These are phyloP conservation scores for Drosophila infuscata DNA, from an alignment of 2,888 invertebrate species.

Conservation along the genomic window DNA sequence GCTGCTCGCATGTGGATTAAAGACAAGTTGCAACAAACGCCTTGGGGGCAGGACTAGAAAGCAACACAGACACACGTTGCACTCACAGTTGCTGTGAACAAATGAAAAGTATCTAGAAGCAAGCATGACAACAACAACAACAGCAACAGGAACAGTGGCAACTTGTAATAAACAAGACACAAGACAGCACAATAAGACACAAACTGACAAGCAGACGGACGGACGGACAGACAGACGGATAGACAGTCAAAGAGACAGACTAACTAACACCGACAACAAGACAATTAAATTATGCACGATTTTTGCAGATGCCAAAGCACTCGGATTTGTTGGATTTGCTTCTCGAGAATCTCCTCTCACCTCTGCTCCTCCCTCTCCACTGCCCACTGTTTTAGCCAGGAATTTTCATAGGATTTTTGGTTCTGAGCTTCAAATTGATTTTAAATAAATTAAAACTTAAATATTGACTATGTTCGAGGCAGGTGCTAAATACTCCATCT, in stretches of 20 bases:
- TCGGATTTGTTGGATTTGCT: conserved; percentile 23
- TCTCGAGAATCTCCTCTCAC: neutral
- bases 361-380: neutral
- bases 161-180: conserved; percentile 17
- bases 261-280: conserved; percentile 62
- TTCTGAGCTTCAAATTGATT: conserved; percentile 57
- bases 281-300: conserved; percentile 76
- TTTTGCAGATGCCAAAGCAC: conserved; percentile 41
- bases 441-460: conserved; percentile 75
- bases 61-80: conserved; percentile 15
- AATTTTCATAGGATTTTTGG: conserved; percentile 19
- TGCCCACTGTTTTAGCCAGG: neutral
- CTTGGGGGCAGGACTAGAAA: conserved; percentile 41
- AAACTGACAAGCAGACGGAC: neutral
- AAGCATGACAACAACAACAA: conserved; percentile 11
- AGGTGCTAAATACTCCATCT: conserved; percentile 34
- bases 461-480: conserved; percentile 60
- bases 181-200: conserved; percentile 7
- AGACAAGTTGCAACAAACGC: conserved; percentile 52
- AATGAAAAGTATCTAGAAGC: conserved; percentile 36
- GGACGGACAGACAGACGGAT: neutral
- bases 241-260: conserved; percentile 23
- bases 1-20: conserved; percentile 50
- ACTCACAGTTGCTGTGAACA: conserved; percentile 3
- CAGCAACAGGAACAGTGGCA: neutral